Conservation (phyloP, 2,113 vertebrate genomes). For the Psammodynastes pulverulentus region DNA sequence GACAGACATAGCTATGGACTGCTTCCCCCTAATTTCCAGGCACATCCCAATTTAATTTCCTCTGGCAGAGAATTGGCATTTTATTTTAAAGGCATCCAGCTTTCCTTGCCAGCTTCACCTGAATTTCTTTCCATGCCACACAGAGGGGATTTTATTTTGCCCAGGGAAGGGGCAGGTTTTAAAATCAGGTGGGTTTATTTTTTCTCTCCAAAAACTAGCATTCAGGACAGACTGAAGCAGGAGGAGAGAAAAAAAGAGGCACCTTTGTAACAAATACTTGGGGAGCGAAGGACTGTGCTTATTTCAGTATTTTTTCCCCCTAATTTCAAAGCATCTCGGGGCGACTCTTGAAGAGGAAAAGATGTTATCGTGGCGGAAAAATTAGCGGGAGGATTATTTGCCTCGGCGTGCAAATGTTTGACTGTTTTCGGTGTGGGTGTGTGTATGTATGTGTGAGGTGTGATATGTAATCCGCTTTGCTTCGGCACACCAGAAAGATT, state of each 20-base stretch:
- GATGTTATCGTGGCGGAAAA: not conserved
- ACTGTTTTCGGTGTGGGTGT: not conserved
- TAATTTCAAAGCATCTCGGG: not conserved
- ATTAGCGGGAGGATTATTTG: not conserved
- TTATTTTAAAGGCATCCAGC: not conserved
- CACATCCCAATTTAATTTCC: not conserved
- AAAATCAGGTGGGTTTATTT: not conserved
- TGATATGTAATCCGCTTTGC: not conserved
- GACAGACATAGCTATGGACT: slow-evolving; percentile 56
- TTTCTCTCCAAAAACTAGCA: not conserved
- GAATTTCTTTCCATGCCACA: not conserved
- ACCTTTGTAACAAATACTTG: not conserved
- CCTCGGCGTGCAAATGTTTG: not conserved
- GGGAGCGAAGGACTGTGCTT: too few relatives aligned
- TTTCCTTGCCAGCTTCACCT: not conserved
- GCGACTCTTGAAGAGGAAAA: not conserved
- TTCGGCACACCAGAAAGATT: not conserved
- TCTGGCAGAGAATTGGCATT: not conserved
- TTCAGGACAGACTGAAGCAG: not conserved
- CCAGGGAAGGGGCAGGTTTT: not conserved
- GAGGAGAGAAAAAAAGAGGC: not conserved
- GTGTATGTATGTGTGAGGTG: not conserved
- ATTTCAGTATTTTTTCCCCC: too few relatives aligned
- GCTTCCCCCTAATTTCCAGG: slow-evolving; percentile 7
- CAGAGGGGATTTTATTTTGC: too few relatives aligned